Base-by-base conservation (phyloP, 2,888 invertebrate species). In the Luperina testacea region DNA sequence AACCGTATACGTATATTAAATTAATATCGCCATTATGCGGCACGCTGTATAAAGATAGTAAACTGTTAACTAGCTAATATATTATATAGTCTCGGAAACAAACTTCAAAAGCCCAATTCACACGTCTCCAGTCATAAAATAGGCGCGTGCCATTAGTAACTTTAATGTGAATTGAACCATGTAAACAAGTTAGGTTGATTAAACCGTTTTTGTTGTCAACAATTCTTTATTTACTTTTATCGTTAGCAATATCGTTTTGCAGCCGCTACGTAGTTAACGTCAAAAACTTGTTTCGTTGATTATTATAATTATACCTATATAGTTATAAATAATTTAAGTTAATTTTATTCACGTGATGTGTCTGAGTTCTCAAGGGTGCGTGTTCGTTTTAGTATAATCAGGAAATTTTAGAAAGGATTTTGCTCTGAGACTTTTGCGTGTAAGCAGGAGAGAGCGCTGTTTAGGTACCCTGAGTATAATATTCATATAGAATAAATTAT, bases 261-360 rank as follows among this genome's bases (percentile, higher is more conserved):
- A 51, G 24, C 8, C 51, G 61, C 8, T 59, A 63, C n/a, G 11
- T 48, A 59, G 17, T 57, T 64, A 42, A 59, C 15, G 20, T 63
- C 32, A 71, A 53, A 82, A 83, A 69, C 85, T 53, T 17, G 68
- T 80, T 80, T 67, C 2, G 57, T 20, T 57, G 38, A 64, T 38
- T 20, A 38, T 64, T 32, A 6, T 38, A 32, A 32, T 32, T 32
- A 32, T 32, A 32, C 32, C 32, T 32, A 32, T 32, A 63, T 48
- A 27, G 11, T 67, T 83, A 81, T n/a, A 81, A 68, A 81, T 83
- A 81, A 42, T 65, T 69, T 73, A 45, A 69, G 48, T 68, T 74
- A 72, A 84, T 80, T 69, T 48, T 71, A 82, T 71, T 84, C 71
- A 63, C 67, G 17, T 65, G 53, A 42, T 75, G 57, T 70, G 65